phyloP scores from a whole-genome alignment of 2,797 vertebrate species.

The Graptemys geographica region DNA sequence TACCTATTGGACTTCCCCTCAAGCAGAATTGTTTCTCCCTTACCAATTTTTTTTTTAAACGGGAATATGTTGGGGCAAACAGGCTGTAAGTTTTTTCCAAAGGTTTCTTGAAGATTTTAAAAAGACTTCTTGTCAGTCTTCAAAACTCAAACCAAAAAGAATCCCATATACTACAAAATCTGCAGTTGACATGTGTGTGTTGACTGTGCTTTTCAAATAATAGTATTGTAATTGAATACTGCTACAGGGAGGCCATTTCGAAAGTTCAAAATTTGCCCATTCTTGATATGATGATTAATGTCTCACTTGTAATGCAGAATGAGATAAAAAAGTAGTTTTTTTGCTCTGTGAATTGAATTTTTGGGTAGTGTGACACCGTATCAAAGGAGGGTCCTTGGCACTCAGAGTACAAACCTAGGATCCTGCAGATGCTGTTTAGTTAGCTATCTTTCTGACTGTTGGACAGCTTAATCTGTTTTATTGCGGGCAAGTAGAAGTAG shows the following conservation, averaged over 20 bases:
- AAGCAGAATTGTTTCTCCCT: background rate
- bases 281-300: background rate
- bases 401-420: background rate
- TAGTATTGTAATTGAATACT: background rate
- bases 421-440: background rate
- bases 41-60: background rate
- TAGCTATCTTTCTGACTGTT: rapidly evolving
- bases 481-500: background rate
- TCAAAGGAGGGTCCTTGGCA: background rate
- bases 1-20: background rate
- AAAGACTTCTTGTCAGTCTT: background rate
- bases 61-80: background rate
- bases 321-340: background rate
- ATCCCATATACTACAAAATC: background rate
- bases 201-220: background rate
- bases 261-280: background rate
- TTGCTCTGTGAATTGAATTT: background rate
- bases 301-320: background rate
- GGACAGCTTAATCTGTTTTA: background rate
- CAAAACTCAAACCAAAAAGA: background rate
- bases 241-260: background rate
- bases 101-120: background rate
- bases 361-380: background rate
- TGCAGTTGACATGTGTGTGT: background rate
- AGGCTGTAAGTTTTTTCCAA: background rate